Base-by-base conservation (phyloP, 2,113 vertebrate genomes). In the Cepphus grylle region DNA sequence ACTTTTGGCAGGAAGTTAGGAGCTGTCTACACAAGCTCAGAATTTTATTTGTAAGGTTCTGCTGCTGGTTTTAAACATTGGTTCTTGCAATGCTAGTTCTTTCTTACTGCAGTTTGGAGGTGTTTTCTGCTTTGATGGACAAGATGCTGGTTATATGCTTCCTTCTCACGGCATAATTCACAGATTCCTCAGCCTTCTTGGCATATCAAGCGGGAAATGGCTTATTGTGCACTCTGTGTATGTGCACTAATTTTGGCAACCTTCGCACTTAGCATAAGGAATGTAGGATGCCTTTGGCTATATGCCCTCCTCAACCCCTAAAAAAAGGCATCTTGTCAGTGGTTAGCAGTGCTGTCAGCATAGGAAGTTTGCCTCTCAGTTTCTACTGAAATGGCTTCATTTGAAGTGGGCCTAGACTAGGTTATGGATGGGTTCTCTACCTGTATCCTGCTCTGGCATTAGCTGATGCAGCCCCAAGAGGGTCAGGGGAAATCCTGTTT, bases 281-380 rank as follows among this genome's bases (percentile, higher is more conserved):
- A 79, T 49, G 90, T 96, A 81, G 96, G 97, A 91, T 63, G 94
- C 70, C 83, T 92, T 95, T 96, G 96, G 96, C 94, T 79, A 4
- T 3, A 0, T 43, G 94, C 94, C 93, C 77, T 96, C 55, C 67
- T 40, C 91, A 76, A 6, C 47, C 86, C 83, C 94, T 96, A 88
- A 86, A 86, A 94, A 95, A 95, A 89, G 86, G 81, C 65, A 83
- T 88, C 91, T 92, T 86, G 86, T 88, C 79, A 15, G 83, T 23
- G 90, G 36, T 82, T 61, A 29, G 88, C 55, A 34, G 63, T 1
- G 82, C 92, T 90, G 94, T 11, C 93, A 81, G 66, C 49, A 53
- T 12, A 65, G 94, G 67, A 53, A 43, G 52, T 69, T 85, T 82
- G 86, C 81, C 58, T 91, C 78, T 76, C 59, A 2, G 77, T 38